Evolutionary conservation across 2,113 vertebrate species (phyloP), one percentile per base, ranked within the genome.

Genomic region (Elaphurus davidianus): DNA sequence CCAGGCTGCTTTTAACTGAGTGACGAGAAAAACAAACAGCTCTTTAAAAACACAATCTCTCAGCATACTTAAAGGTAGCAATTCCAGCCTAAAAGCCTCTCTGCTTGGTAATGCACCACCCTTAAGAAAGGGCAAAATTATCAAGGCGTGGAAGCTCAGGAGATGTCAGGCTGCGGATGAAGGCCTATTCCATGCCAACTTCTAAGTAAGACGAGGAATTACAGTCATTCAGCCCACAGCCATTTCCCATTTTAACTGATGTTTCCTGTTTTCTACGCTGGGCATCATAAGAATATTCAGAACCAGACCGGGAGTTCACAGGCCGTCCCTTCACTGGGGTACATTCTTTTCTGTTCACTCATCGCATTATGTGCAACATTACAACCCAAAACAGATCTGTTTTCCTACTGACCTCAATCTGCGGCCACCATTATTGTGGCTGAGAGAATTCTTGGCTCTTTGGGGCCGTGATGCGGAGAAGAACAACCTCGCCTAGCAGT

Each of bases 221-320:
- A 97, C 98, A 97, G 97, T 97, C 92, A 98, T 94, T 91, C 96
- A 97, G 96, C 98, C 96, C 97, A 96, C 96, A 98, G 98, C 71
- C 5, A 97, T 95, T 98, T 98, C 96, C 98, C 98, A 97, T 97
- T 98, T 97, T 95, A 97, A 98, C 97, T 84, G 97, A 91, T 91
- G 94, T 76, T 98, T 98, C 98, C 98, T 98, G 97, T 98, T 98
- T 98, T 96, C 97, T 88, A 57, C 14, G 47, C 93, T 45, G 94
- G 96, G 98, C 91, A 97, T 86, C 40, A 1, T 76, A 92, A 93
- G 91, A 76, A 87, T 94, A 55, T 87, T 90, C 74, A 97, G 95
- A 97, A 97, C 64, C 85, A 95, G 90, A 54, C 47, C 17, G 88
- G 30, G 87, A 59, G 89, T 81, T 90, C 92, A 60, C 57, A 96